Conservation (phyloP, 2,113 vertebrate species). For the Genyomyrus donnyi region DNA sequence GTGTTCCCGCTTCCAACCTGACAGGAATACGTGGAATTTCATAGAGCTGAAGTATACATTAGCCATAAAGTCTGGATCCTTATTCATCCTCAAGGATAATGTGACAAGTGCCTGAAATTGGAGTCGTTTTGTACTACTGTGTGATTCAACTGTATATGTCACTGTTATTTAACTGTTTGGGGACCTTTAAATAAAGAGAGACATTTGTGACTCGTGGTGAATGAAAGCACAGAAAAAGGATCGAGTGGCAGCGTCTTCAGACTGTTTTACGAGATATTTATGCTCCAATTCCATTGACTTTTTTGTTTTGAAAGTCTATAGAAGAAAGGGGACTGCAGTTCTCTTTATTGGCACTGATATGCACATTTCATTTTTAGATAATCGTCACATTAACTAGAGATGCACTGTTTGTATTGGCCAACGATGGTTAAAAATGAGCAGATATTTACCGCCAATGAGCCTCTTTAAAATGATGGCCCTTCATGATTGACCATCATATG, state of each 20-base stretch:
- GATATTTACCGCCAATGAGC: neutral
- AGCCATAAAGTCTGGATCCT: neutral
- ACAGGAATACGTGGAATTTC: neutral
- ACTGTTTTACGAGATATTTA: neutral
- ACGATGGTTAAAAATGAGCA: neutral
- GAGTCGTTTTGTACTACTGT: neutral
- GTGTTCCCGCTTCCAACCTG: neutral
- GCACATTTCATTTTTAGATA: neutral
- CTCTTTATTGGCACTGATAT: neutral
- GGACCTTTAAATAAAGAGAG: neutral
- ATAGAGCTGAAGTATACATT: neutral
- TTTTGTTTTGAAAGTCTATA: neutral
- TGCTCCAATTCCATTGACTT: neutral
- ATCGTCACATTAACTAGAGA: neutral
- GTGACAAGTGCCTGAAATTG: neutral
- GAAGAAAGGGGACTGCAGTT: neutral
- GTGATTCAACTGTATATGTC: neutral
- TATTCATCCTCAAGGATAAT: neutral
- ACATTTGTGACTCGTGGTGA: neutral
- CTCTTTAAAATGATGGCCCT: neutral
- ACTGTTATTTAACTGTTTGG: neutral
- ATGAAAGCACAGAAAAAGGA: neutral
- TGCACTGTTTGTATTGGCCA: neutral
- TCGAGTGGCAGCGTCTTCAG: neutral
- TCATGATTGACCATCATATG: neutral